Conservation (phyloP, 1,140 invertebrate species). For the Drosophila trapezifrons region DNA sequence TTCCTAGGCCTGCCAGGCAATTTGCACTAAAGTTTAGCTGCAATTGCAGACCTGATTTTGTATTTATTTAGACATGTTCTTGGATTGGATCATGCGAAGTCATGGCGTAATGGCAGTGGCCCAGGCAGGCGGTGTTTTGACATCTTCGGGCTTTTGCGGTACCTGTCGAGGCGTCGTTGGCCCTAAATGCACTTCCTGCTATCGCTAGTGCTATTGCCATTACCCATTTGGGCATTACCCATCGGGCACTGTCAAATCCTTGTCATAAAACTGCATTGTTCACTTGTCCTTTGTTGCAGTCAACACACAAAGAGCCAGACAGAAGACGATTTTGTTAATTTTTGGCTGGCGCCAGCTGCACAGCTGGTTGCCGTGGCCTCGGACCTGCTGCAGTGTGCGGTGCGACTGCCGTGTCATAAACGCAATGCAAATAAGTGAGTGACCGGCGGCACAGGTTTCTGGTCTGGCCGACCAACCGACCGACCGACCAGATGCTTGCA, state of each 20-base stretch:
- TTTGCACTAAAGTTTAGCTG: background rate
- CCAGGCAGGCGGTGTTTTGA: conserved; percentile 1
- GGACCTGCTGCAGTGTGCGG: conserved; percentile 2
- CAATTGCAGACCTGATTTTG: too few species aligned
- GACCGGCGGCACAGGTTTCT: conserved; percentile 31
- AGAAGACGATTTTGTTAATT: conserved; percentile 62
- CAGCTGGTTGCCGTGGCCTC: conserved; percentile 57
- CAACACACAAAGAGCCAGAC: conserved; percentile 58
- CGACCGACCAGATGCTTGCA: conserved; percentile 54
- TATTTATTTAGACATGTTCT: background rate
- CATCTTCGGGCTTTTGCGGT: conserved; percentile 14
- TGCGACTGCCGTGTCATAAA: conserved; percentile 34
- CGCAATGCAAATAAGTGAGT: conserved; percentile 46
- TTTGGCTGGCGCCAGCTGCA: conserved; percentile 74
- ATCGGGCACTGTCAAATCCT: conserved; percentile 32
- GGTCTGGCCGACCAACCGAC: conserved; percentile 13
- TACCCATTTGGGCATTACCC: conserved; percentile 11
- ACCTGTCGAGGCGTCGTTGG: conserved; percentile 41
- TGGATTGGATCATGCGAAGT: background rate
- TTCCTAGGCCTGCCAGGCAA: background rate
- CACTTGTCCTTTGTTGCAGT: conserved; percentile 53
- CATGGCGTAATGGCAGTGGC: background rate
- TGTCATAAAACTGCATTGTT: conserved; percentile 63
- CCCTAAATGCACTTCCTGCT: conserved; percentile 41
- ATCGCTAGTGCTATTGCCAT: conserved; percentile 4